Conservation (phyloP, 2,888 invertebrate genomes). For the Pecten maximus region DNA sequence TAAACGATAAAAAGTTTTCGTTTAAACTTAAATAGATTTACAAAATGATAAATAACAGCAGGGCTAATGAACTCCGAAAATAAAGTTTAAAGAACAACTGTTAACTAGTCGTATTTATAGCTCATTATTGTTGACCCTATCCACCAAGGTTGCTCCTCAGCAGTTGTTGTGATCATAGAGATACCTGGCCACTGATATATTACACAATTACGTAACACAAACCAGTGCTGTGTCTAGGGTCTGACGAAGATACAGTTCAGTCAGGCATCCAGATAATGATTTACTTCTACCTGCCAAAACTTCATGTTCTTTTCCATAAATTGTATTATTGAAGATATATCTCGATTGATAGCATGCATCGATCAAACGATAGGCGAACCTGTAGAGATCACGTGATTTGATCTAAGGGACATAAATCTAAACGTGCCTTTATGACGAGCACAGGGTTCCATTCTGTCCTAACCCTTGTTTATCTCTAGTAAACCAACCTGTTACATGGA, state of each 20-base stretch:
- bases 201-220: not conserved
- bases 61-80: not conserved
- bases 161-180: not conserved
- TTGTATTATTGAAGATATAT: not conserved
- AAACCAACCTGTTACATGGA: conserved; percentile 7
- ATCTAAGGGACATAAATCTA: not conserved
- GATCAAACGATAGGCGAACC: not conserved
- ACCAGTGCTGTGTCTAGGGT: not conserved
- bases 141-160: not conserved
- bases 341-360: not conserved
- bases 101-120: not conserved
- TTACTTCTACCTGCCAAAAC: conserved; percentile 5
- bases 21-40: not conserved
- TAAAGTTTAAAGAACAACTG: not conserved
- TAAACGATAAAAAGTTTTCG: not conserved
- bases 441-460: not conserved
- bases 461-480: not conserved
- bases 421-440: conserved; percentile 4
- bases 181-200: not conserved
- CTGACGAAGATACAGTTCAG: not conserved
- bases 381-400: not conserved
- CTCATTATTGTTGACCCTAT: not conserved
- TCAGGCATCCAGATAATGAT: not conserved
- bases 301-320: conserved; percentile 2
- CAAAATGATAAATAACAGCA: not conserved